Percentiles rank a stretch among this genome's conserved stretches.
These are phyloP conservation scores for Drosophila mettleri DNA, from an alignment of 2,888 invertebrate genomes.

Conservation along the genomic window DNA sequence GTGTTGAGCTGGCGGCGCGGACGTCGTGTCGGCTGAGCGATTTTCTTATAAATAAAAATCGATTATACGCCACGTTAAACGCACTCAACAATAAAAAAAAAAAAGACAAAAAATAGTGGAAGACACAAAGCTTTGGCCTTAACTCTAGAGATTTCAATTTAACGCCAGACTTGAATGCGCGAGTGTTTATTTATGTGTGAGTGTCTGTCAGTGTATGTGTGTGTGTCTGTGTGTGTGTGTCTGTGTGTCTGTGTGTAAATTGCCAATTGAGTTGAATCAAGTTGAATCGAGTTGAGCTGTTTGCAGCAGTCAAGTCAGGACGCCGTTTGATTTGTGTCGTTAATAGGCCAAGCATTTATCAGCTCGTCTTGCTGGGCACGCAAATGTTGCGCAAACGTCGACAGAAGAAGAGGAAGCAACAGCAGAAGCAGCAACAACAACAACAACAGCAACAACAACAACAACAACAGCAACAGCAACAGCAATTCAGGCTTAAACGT, in stretches of 20 bases:
- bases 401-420: conserved; percentile 5
- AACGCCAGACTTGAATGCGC: conserved; percentile 61
- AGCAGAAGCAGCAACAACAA: not conserved
- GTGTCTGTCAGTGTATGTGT: not conserved
- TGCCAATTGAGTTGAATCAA: conserved; percentile 52
- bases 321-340: conserved; percentile 64
- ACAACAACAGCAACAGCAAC: conserved; percentile 17
- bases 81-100: conserved; percentile 21
- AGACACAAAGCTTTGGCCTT: conserved; percentile 20
- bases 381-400: conserved; percentile 62
- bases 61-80: conserved; percentile 76
- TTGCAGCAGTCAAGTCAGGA: conserved; percentile 18
- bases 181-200: not conserved
- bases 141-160: conserved; percentile 67
- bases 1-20: conserved; percentile 45
- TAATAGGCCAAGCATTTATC: conserved; percentile 68
- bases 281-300: conserved; percentile 52
- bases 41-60: conserved; percentile 59
- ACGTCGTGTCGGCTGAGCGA: conserved; percentile 51
- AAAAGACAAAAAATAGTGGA: not conserved
- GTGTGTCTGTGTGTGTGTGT: conserved; percentile 8
- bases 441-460: conserved; percentile 47
- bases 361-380: conserved; percentile 4
- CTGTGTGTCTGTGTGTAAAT: conserved; percentile 28
- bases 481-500: conserved; percentile 59